A percentile compares a stretch with the other conserved stretches of the same genome.
Evolutionary conservation across 1,140 invertebrate genomes (phyloP).

Genomic region (Lepidostoma basale): DNA sequence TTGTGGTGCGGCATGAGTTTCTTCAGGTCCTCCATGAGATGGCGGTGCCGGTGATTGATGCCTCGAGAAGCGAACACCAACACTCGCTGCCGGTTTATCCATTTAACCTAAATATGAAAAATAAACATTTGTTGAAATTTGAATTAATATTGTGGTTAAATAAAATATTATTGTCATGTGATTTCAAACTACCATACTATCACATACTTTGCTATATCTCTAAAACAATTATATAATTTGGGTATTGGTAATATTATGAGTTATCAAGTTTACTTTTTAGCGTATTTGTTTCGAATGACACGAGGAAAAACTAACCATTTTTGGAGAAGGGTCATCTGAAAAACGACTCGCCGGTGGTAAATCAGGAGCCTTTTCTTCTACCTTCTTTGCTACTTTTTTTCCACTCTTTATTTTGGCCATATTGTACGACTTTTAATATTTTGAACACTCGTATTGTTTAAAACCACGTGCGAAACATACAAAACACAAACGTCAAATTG

Average conservation of each 20-base stretch:
- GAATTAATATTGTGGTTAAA: not conserved
- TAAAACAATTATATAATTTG: not conserved
- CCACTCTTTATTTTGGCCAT: conserved; percentile 39
- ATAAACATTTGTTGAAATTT: not conserved
- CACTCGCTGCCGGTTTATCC: conserved; percentile 93
- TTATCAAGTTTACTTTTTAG: not conserved
- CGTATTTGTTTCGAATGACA: not conserved
- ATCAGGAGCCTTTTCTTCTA: conserved; percentile 36
- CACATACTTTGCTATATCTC: too few species aligned
- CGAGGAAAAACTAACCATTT: conserved; percentile 51
- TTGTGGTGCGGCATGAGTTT: conserved; percentile 94
- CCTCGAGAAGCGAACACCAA: conserved; percentile 91
- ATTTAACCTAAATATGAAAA: conserved; percentile 67
- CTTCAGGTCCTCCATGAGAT: conserved; percentile 94
- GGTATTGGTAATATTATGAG: not conserved
- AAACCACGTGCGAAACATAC: too few species aligned
- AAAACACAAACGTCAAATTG: too few species aligned
- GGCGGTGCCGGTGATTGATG: conserved; percentile 87
- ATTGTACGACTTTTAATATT: too few species aligned
- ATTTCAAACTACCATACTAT: too few species aligned
- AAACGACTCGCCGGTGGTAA: conserved; percentile 51
- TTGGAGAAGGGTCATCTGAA: conserved; percentile 57
- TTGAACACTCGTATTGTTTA: too few species aligned
- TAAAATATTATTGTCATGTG: not conserved
- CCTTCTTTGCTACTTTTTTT: conserved; percentile 21